phyloP scores from a whole-genome alignment of 2,888 invertebrate genomes.

The Lasioglossum lativentre region DNA sequence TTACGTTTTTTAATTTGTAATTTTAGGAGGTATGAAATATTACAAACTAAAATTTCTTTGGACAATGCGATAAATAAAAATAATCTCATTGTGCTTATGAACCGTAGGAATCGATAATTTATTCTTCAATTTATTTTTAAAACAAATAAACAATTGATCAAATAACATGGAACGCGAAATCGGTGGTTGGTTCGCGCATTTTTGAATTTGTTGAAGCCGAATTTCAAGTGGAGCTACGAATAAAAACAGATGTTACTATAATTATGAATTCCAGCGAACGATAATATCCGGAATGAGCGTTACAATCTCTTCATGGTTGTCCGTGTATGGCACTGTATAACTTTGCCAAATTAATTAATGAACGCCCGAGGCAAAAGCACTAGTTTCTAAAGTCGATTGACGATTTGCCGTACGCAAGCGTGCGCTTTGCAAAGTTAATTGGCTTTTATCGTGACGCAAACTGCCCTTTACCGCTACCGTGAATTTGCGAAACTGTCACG shows the following conservation, averaged over 20 bases:
- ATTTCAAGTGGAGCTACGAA: background rate
- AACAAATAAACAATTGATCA: background rate
- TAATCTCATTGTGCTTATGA: background rate
- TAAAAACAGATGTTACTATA: background rate
- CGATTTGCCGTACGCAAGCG: conserved; percentile 25
- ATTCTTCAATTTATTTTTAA: background rate
- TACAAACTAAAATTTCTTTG: background rate
- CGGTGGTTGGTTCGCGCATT: background rate
- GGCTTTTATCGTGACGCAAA: conserved; percentile 50
- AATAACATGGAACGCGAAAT: no score
- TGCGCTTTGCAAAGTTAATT: conserved; percentile 43
- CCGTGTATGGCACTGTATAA: background rate
- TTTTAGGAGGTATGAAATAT: background rate
- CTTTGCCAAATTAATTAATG: conserved; percentile 44
- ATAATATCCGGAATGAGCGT: background rate
- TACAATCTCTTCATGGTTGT: conserved; percentile 2
- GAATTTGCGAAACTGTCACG: conserved; percentile 50
- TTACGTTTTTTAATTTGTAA: background rate
- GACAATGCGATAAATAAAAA: background rate
- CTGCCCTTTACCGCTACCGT: conserved; percentile 44
- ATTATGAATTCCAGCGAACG: background rate
- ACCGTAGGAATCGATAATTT: background rate
- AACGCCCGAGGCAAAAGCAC: conserved; percentile 25
- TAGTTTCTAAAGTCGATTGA: conserved; percentile 30
- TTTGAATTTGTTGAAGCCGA: background rate